Conservation (phyloP, 2,888 invertebrate species). For the Anorthoa munda region DNA sequence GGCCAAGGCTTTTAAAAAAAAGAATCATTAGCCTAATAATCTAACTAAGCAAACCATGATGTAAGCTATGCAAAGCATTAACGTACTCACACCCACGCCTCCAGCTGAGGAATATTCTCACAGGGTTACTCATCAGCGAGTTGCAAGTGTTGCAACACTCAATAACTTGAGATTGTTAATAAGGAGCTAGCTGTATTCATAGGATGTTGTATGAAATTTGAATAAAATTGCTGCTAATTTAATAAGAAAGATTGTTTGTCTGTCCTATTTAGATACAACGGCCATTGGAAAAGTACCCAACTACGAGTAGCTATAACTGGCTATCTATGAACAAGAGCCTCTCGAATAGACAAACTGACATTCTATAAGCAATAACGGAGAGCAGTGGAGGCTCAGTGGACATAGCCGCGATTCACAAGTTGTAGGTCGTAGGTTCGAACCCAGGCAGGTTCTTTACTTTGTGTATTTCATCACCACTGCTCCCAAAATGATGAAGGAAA, state of each 20-base stretch:
- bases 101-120: conserved; percentile 72
- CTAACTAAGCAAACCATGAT: conserved; percentile 32
- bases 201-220: conserved; percentile 51
- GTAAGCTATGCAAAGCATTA: conserved; percentile 56
- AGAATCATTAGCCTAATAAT: conserved; percentile 39
- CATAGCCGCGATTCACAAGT: too few relatives aligned
- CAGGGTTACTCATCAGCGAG: conserved; percentile 80
- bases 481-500: too few relatives aligned
- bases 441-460: too few relatives aligned
- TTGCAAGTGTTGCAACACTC: conserved; percentile 80
- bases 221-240: conserved; percentile 1
- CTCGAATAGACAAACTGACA: too few relatives aligned
- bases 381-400: too few relatives aligned
- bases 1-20: conserved; percentile 36
- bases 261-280: neutral
- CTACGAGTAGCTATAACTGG: too few relatives aligned
- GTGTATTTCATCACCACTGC: too few relatives aligned
- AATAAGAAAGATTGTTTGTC: conserved; percentile 11
- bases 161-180: conserved; percentile 73
- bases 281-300: neutral
- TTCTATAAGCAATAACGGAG: too few relatives aligned
- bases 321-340: too few relatives aligned
- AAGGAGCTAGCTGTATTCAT: conserved; percentile 58
- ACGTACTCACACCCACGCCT: conserved; percentile 73
- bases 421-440: too few relatives aligned